Evolutionary conservation across 1,140 invertebrate species (phyloP).

Genomic region (Phocides pigmalion): DNA sequence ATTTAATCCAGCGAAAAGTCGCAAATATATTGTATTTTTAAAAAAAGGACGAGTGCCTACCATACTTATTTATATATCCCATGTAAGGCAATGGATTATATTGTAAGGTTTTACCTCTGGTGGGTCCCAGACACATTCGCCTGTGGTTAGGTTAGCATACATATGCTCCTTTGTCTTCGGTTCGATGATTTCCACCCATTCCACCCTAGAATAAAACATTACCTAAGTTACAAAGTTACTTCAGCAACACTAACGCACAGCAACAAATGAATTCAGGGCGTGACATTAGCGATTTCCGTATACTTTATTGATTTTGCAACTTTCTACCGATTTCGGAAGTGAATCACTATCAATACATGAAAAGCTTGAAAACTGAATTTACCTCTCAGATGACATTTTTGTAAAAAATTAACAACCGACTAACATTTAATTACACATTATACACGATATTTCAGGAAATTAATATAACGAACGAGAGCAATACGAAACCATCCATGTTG

Average conservation of each 20-base stretch:
- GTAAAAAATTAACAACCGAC: constrained; percentile 40
- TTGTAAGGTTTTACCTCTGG: constrained; percentile 85
- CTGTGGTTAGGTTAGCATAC: constrained; percentile 99
- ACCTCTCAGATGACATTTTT: constrained; percentile 80
- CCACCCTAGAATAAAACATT: constrained; percentile 88
- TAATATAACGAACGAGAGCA: constrained; percentile 68
- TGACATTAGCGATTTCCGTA: constrained; percentile 82
- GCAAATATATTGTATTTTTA: not conserved
- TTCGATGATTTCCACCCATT: constrained; percentile 99
- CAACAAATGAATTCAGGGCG: constrained; percentile 74
- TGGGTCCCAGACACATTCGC: constrained; percentile 99
- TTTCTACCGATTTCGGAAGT: constrained; percentile 71
- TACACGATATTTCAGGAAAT: constrained; percentile 62
- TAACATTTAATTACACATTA: constrained; percentile 58
- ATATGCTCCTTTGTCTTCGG: constrained; percentile 98
- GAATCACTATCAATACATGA: constrained; percentile 53
- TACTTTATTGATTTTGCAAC: constrained; percentile 83
- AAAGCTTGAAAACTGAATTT: constrained; percentile 42
- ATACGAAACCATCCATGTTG: constrained; percentile 76
- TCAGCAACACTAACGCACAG: constrained; percentile 49
- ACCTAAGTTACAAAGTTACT: constrained; percentile 48
- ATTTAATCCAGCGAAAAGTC: not conserved
- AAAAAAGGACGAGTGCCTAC: not conserved
- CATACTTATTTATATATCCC: constrained; percentile 1
- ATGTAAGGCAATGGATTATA: not conserved